Evolutionary conservation across 2,797 vertebrate species (phyloP).

Genomic region (Alfaro cultratus): DNA sequence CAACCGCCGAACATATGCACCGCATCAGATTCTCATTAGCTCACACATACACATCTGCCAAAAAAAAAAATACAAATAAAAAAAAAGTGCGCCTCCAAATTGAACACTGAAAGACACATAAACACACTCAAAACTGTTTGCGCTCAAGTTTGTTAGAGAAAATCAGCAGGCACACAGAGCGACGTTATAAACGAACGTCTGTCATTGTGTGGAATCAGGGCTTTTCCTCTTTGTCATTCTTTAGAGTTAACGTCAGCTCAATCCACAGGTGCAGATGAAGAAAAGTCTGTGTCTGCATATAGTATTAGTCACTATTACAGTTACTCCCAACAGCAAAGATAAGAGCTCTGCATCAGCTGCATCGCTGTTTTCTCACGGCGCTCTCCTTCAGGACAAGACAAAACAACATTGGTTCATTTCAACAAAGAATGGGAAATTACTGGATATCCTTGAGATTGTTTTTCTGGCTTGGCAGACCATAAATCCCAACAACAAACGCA

Average conservation of each 20-base stretch:
- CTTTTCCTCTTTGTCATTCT: slow-evolving; percentile 3
- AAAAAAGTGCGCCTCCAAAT: background rate
- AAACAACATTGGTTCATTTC: slow-evolving; percentile 39
- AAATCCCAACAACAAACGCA: slow-evolving; percentile 21
- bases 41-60: background rate
- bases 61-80: background rate
- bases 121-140: background rate
- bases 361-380: slow-evolving; percentile 20
- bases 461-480: slow-evolving; percentile 18
- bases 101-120: background rate
- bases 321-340: slow-evolving; percentile 9
- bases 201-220: background rate
- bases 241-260: slow-evolving; percentile 10
- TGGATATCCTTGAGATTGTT: slow-evolving; percentile 50
- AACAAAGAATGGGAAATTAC: slow-evolving; percentile 31
- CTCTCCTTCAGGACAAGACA: slow-evolving; percentile 31
- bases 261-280: slow-evolving; percentile 13
- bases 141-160: slow-evolving; percentile 17
- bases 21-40: slow-evolving; percentile 48
- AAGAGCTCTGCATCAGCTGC: slow-evolving; percentile 11
- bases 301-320: slow-evolving; percentile 25
- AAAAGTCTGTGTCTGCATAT: background rate
- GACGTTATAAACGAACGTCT: background rate
- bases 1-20: slow-evolving; percentile 63
- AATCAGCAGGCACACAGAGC: slow-evolving; percentile 10